Base-by-base conservation (phyloP, 2,888 invertebrate species). In the Agriopis leucophaearia region DNA sequence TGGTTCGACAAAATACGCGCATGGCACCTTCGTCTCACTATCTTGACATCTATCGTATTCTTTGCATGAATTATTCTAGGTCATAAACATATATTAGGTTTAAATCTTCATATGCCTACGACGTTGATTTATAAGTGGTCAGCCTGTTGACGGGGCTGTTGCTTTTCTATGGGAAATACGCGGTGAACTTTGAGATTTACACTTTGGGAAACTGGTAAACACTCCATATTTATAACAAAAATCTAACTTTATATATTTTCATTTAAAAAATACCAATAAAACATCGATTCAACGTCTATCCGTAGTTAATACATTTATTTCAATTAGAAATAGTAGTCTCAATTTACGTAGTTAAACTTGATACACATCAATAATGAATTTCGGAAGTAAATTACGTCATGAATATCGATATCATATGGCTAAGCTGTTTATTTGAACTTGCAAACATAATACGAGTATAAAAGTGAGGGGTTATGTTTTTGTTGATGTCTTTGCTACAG, bases 21-120 rank as follows among this genome's bases (percentile, higher is more conserved):
- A 80, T 76, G 75, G 74, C 73, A 74, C 76, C 76, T 77, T 75
- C 75, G 76, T 74, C 76, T 71, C 62, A 67, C 63, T 63, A 67
- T 67, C 66, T 54, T 59, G 67, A 63, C 63, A 63, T 67, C 65
- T 71, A 75, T 72, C 74, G 69, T 74, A 76, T 70, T 78, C 72
- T 69, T 65, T 70, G 61, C 52, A 69, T 73, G 66, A 58, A 73
- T 69, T 65, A 68, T 74, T 78, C 74, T 68, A 68, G 67, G 64
- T 70, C 69, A 76, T 70, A 71, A 60, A 69, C 72, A 64, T 69
- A 70, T 52, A 67, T 68, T 64, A 48, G 59, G 48, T 65, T 68
- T 56, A 61, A 64, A 69, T 62, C 48, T 65, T 65, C 54, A 44
- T 69, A 57, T 61, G 47, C 42, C 58, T 63, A 54, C 58, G 67